phyloP scores from a whole-genome alignment of 2,113 vertebrate genomes.

The Orientallactaga bullata region DNA sequence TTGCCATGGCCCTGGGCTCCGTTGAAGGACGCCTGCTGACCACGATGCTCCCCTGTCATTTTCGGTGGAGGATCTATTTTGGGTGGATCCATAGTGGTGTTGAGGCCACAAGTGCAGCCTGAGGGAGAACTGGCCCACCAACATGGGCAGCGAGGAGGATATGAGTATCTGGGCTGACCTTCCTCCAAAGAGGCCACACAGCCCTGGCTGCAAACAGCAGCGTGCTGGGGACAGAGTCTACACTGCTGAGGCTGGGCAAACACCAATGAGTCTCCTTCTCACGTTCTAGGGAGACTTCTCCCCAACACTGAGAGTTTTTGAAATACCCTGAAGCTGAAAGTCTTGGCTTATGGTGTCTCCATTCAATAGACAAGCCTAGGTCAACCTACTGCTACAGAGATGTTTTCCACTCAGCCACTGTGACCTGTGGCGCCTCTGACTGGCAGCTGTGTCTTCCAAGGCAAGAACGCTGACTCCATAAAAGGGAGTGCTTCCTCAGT shows the following conservation, averaged over 20 bases:
- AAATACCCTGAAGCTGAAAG: rapidly evolving
- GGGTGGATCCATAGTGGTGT: background rate
- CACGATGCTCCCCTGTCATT: constrained; percentile 60
- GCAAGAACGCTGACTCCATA: background rate
- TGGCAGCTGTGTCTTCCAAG: rapidly evolving
- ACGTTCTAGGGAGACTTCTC: too few species aligned
- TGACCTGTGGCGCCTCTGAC: background rate
- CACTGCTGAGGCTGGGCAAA: background rate
- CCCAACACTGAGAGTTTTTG: background rate
- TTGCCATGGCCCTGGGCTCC: constrained; percentile 63
- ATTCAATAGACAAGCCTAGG: background rate
- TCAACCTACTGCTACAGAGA: background rate
- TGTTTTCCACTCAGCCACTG: too few species aligned
- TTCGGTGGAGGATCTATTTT: constrained; percentile 59
- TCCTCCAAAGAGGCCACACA: rapidly evolving
- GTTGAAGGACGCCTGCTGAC: constrained; percentile 68
- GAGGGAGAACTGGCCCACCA: rapidly evolving
- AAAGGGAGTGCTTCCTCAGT: background rate
- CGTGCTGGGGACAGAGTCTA: background rate
- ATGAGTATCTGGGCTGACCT: rapidly evolving
- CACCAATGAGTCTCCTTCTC: background rate
- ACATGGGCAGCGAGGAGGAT: rapidly evolving
- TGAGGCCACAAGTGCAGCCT: background rate
- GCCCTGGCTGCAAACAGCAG: background rate
- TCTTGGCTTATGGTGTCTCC: background rate